These are phyloP conservation scores for Enhydra lutris DNA, from an alignment of 2,113 vertebrate genomes.

Conservation along the genomic window DNA sequence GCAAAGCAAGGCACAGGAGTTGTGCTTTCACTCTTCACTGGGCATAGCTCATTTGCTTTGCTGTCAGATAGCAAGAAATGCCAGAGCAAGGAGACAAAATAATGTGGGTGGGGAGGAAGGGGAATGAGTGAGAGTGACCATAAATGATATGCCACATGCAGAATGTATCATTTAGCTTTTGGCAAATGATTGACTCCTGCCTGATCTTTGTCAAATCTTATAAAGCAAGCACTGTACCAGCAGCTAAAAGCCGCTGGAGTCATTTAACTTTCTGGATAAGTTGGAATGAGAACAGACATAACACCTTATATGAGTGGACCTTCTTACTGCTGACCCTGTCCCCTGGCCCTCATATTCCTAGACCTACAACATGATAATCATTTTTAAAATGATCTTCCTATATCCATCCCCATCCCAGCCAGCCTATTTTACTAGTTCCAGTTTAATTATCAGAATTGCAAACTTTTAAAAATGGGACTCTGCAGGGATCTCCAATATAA, in stretches of 20 bases:
- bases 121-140: slow-evolving; percentile 26
- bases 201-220: slow-evolving; percentile 74
- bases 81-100: not conserved
- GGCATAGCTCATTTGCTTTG: slow-evolving; percentile 75
- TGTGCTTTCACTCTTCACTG: slow-evolving; percentile 63
- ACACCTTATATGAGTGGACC: not conserved
- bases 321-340: not conserved
- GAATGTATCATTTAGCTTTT: slow-evolving; percentile 75
- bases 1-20: slow-evolving; percentile 32
- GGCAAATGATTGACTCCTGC: slow-evolving; percentile 75
- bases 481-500: not conserved
- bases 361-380: not conserved
- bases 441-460: not conserved
- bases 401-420: not conserved
- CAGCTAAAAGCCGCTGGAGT: slow-evolving; percentile 65
- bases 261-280: slow-evolving; percentile 57
- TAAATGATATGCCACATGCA: slow-evolving; percentile 71
- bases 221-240: slow-evolving; percentile 58
- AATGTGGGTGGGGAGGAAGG: not conserved
- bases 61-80: slow-evolving; percentile 73
- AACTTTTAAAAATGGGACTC: not conserved
- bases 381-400: not conserved
- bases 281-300: not conserved
- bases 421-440: not conserved
- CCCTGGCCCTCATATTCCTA: not conserved